These are phyloP conservation scores for Diorhabda sublineata DNA, from an alignment of 1,140 invertebrate species.

Conservation along the genomic window DNA sequence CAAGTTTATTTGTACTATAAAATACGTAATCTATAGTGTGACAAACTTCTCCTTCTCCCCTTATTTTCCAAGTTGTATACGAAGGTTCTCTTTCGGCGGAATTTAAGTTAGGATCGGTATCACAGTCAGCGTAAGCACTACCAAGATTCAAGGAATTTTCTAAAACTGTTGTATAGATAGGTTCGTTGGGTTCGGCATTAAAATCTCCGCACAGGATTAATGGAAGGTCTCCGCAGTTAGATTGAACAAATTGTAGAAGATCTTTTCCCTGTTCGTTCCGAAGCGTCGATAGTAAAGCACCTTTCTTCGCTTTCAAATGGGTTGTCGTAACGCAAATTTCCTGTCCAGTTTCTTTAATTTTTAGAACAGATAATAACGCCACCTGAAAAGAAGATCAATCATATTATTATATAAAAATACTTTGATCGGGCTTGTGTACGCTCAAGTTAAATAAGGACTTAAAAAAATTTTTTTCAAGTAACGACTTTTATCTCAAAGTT, in stretches of 20 bases:
- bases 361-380: slow-evolving; percentile 57
- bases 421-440: too few species aligned
- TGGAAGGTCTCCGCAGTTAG: slow-evolving; percentile 53
- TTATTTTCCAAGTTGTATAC: slow-evolving; percentile 77
- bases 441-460: not conserved
- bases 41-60: slow-evolving; percentile 66
- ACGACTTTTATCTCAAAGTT: not conserved
- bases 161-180: slow-evolving; percentile 61
- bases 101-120: slow-evolving; percentile 25
- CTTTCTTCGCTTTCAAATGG: slow-evolving; percentile 73
- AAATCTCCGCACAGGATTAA: slow-evolving; percentile 73
- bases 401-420: too few species aligned
- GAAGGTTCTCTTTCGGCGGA: slow-evolving; percentile 57
- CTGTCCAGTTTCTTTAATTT: slow-evolving; percentile 52
- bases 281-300: slow-evolving; percentile 63
- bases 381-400: slow-evolving; percentile 50
- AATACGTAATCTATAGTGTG: slow-evolving; percentile 81
- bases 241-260: slow-evolving; percentile 58
- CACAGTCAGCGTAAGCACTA: slow-evolving; percentile 52
- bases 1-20: slow-evolving; percentile 56
- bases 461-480: not conserved
- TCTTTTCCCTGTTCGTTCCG: slow-evolving; percentile 74
- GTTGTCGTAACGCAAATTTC: slow-evolving; percentile 69
- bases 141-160: slow-evolving; percentile 48
- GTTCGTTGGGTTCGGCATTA: slow-evolving; percentile 72